A percentile compares a stretch with the other conserved stretches of the same genome.
Evolutionary conservation across 2,797 vertebrate species (phyloP).

Genomic region (Potorous gilbertii): DNA sequence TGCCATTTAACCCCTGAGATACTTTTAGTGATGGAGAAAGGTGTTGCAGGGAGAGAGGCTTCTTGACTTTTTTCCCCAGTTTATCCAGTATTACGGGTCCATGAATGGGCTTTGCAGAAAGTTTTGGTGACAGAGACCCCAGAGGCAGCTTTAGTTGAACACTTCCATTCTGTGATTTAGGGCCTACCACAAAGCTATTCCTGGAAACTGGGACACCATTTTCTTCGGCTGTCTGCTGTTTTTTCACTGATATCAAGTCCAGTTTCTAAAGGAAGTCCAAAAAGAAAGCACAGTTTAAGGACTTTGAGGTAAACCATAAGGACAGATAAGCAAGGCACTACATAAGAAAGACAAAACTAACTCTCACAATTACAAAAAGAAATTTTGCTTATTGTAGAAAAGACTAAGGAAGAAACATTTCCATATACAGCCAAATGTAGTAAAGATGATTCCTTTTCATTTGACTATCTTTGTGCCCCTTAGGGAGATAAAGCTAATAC

Average conservation of each 20-base stretch:
- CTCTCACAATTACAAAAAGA: fast-evolving
- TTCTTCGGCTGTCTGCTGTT: constrained; percentile 87
- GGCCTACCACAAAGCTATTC: background rate
- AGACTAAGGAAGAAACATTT: background rate
- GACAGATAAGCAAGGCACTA: fast-evolving
- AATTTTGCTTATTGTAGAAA: background rate
- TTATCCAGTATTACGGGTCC: constrained; percentile 84
- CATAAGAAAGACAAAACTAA: background rate
- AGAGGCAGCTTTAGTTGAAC: constrained; percentile 80
- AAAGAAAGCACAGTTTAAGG: background rate
- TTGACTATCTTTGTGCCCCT: fast-evolving
- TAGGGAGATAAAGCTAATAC: fast-evolving
- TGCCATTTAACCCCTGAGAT: constrained; percentile 73
- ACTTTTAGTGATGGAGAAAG: constrained; percentile 74
- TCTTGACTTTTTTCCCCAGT: constrained; percentile 89
- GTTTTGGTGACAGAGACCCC: constrained; percentile 77
- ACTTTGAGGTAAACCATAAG: background rate
- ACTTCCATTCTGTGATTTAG: constrained; percentile 83
- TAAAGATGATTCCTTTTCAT: no score
- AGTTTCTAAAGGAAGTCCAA: constrained; percentile 84
- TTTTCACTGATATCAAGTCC: constrained; percentile 85
- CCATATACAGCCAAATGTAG: fast-evolving
- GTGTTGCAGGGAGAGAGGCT: constrained; percentile 65
- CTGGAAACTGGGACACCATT: constrained; percentile 87
- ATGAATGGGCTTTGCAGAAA: constrained; percentile 75